phyloP scores from a whole-genome alignment of 1,140 invertebrate genomes.

The Cataglyphis hispanica region DNA sequence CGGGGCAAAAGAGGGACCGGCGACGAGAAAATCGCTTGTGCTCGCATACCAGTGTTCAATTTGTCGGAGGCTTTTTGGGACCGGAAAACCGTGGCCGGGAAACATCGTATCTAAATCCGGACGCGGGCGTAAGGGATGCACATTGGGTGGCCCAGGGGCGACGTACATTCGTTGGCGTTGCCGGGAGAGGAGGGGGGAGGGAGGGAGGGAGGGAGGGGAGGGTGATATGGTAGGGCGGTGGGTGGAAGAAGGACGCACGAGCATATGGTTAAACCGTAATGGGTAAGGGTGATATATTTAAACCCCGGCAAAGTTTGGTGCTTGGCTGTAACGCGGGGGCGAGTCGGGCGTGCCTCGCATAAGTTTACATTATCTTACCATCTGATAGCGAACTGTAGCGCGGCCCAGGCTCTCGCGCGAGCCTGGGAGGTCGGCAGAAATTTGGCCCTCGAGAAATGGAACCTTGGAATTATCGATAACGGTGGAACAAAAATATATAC shows the following conservation, averaged over 20 bases:
- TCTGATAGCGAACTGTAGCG: conserved; percentile 83
- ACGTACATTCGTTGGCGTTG: conserved; percentile 60
- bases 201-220: too few species aligned
- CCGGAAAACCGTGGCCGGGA: conserved; percentile 1
- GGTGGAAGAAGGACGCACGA: conserved; percentile 60
- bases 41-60: conserved; percentile 55
- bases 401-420: conserved; percentile 64
- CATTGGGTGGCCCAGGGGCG: conserved; percentile 57
- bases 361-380: conserved; percentile 87
- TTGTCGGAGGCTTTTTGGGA: conserved; percentile 68
- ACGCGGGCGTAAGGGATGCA: conserved; percentile 73
- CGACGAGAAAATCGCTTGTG: conserved; percentile 51
- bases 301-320: conserved; percentile 84
- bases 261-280: conserved; percentile 86
- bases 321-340: conserved; percentile 72
- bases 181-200: too few species aligned
- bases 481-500: conserved; percentile 24
- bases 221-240: background rate
- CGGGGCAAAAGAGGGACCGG: background rate
- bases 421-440: conserved; percentile 73
- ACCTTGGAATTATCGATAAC: conserved; percentile 39
- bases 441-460: conserved; percentile 65
- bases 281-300: conserved; percentile 85
- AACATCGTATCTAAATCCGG: conserved; percentile 76
- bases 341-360: conserved; percentile 85